Conservation (phyloP, 2,888 invertebrate species). For the Brachyptera putata region DNA sequence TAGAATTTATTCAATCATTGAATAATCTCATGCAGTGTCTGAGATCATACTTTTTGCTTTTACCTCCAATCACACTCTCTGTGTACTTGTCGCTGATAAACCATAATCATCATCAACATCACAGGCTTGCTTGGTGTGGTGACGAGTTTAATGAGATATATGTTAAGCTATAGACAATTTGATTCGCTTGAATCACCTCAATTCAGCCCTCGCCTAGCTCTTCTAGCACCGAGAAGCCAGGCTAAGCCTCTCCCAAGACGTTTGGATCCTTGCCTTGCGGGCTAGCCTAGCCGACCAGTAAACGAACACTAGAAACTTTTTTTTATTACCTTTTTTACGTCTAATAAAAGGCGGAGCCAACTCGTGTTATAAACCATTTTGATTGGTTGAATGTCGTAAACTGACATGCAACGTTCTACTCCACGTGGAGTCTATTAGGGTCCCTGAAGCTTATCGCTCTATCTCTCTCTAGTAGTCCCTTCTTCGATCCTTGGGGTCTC, state of each 20-base stretch:
- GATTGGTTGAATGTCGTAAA: conserved; percentile 22
- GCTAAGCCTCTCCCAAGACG: conserved; percentile 13
- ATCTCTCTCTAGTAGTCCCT: conserved; percentile 13
- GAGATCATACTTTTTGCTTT: too few species aligned
- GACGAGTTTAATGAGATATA: conserved; percentile 17
- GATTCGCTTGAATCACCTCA: conserved; percentile 29
- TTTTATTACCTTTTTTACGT: conserved; percentile 22
- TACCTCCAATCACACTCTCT: too few species aligned
- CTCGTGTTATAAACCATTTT: conserved; percentile 11
- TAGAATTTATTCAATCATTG: too few species aligned
- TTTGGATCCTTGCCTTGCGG: conserved; percentile 29
- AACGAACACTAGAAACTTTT: conserved; percentile 32
- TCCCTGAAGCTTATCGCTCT: conserved; percentile 12
- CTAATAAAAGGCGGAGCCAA: conserved; percentile 28
- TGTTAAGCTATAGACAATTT: conserved; percentile 21
- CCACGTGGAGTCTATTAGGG: conserved; percentile 28
- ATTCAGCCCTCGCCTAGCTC: conserved; percentile 19
- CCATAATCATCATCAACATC: too few species aligned
- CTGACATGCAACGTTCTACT: conserved; percentile 25
- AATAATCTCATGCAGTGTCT: too few species aligned
- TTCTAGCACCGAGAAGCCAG: conserved; percentile 3
- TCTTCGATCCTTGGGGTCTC: conserved; percentile 22
- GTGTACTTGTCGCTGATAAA: too few species aligned
- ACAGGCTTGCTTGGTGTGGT: background rate
- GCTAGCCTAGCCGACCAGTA: conserved; percentile 32